These are phyloP conservation scores for Eumerus sabulonum DNA, from an alignment of 2,888 invertebrate genomes.

Conservation along the genomic window DNA sequence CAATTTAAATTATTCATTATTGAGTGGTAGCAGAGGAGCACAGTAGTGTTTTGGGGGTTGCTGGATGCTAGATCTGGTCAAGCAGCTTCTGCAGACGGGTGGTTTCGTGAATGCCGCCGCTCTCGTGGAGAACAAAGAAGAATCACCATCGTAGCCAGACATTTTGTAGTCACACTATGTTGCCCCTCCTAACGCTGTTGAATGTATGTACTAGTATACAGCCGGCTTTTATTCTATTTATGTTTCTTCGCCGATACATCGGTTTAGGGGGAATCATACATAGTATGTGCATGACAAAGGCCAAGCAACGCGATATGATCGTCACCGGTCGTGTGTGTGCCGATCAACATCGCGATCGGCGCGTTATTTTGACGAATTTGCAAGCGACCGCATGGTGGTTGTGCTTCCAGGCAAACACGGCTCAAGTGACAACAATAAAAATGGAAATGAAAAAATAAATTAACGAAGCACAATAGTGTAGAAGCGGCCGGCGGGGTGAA, in stretches of 20 bases:
- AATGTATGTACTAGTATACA: constrained; percentile 36
- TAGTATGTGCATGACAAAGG: too few relatives aligned
- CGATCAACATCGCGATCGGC: not conserved
- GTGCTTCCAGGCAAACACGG: constrained; percentile 1
- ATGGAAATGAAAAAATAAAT: constrained; percentile 58
- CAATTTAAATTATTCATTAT: constrained; percentile 67
- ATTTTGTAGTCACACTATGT: constrained; percentile 48
- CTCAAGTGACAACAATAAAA: constrained; percentile 45
- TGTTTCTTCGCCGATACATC: constrained; percentile 14
- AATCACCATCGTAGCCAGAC: constrained; percentile 54
- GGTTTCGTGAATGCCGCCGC: constrained; percentile 48
- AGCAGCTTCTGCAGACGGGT: constrained; percentile 59
- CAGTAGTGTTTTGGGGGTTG: constrained; percentile 17
- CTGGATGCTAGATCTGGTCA: constrained; percentile 59
- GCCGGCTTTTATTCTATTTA: constrained; percentile 40
- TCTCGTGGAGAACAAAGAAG: constrained; percentile 52
- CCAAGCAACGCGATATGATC: constrained; percentile 4
- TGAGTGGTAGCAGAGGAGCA: constrained; percentile 39
- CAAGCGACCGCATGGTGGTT: constrained; percentile 43
- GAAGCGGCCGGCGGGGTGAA: constrained; percentile 14
- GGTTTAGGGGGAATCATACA: not conserved
- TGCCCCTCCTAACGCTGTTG: too few relatives aligned
- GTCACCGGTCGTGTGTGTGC: not conserved
- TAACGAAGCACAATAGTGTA: constrained; percentile 45
- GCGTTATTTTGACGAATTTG: constrained; percentile 54